phyloP scores from a whole-genome alignment of 2,113 vertebrate species.

The Gulo gulo region DNA sequence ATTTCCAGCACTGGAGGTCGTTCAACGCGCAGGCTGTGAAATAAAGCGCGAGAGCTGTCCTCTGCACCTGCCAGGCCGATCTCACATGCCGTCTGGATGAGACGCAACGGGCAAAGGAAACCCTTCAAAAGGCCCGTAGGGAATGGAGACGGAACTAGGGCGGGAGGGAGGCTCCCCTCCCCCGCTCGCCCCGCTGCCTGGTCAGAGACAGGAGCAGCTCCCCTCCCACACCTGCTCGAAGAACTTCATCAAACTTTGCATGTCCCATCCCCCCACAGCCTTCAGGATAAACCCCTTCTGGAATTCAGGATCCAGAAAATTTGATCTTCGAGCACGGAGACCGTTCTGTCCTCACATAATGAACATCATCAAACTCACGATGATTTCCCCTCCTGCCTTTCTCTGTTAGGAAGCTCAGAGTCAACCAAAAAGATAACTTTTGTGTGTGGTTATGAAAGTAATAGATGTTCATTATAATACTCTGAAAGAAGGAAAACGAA shows the following conservation, averaged over 20 bases:
- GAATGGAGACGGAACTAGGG: background rate
- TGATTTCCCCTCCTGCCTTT: background rate
- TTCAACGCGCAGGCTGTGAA: background rate
- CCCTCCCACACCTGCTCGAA: background rate
- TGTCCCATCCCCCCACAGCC: background rate
- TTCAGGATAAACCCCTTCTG: background rate
- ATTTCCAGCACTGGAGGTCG: background rate
- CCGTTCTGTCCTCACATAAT: background rate
- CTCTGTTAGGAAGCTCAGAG: background rate
- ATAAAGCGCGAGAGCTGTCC: background rate
- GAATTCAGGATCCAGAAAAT: background rate
- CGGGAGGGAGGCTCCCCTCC: background rate
- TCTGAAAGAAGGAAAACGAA: background rate
- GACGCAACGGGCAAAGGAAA: background rate
- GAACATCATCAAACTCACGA: background rate
- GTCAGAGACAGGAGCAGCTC: background rate
- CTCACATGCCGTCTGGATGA: background rate
- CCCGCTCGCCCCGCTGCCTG: background rate
- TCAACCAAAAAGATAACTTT: background rate
- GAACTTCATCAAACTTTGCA: background rate
- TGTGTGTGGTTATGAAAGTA: background rate
- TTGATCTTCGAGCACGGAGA: constrained; percentile 5
- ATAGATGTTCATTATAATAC: background rate
- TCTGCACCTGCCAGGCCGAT: background rate
- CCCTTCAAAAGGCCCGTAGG: background rate